phyloP scores from a whole-genome alignment of 2,888 invertebrate genomes.

The Tigriopus californicus region DNA sequence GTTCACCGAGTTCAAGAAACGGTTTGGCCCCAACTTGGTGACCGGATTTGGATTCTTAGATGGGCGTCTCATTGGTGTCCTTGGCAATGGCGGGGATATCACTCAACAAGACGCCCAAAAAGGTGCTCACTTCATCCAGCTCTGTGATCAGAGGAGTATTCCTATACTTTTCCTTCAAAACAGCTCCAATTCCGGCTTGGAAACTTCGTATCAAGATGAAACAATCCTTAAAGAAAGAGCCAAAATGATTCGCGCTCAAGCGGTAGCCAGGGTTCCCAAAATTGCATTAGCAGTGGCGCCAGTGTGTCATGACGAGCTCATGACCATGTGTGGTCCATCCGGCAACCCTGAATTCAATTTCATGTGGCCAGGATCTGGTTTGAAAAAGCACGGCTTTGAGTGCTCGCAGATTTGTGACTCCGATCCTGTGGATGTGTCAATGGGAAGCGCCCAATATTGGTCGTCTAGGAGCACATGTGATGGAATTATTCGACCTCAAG shows the following conservation, averaged over 20 bases:
- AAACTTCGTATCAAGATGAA: background rate
- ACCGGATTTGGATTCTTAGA: slow-evolving; percentile 30
- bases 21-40: slow-evolving; percentile 29
- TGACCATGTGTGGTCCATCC: slow-evolving; percentile 21
- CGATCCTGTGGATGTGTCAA: background rate
- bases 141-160: slow-evolving; percentile 29
- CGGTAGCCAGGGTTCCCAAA: slow-evolving; percentile 23
- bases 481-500: slow-evolving; percentile 18
- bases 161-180: slow-evolving; percentile 31
- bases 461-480: slow-evolving; percentile 14
- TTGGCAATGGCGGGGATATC: slow-evolving; percentile 24
- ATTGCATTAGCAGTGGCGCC: slow-evolving; percentile 23
- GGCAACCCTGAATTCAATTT: background rate
- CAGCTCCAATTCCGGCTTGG: slow-evolving; percentile 27
- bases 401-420: background rate
- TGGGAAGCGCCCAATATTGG: slow-evolving; percentile 6
- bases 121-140: slow-evolving; percentile 31
- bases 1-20: slow-evolving; percentile 32
- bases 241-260: slow-evolving; percentile 22
- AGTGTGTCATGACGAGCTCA: slow-evolving; percentile 23
- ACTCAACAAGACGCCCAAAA: slow-evolving; percentile 27
- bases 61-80: slow-evolving; percentile 29
- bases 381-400: background rate
- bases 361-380: background rate
- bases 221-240: slow-evolving; percentile 22